Evolutionary conservation across 2,797 vertebrate species (phyloP), one percentile per base, ranked within the genome.

Genomic region (Denticeps clupeoides): DNA sequence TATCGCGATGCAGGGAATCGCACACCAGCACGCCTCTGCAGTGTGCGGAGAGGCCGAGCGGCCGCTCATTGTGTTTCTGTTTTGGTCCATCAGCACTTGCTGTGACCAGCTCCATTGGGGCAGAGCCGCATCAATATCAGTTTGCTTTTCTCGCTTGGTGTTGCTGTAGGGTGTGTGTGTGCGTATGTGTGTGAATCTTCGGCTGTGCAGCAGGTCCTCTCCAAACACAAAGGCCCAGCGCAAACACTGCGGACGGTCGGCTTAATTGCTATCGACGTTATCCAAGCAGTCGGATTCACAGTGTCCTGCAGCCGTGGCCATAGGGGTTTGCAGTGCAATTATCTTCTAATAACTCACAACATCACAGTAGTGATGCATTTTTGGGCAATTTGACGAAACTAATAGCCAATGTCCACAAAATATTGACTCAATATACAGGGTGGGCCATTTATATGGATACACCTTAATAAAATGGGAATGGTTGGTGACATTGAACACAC

Each of bases 201-300:
- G 49, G 11, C n/a, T 55, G 24, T 31, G n/a, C n/a, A 44, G 22
- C 11, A 4, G 31, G 29, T 29, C 26, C 26, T 47, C 31, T 51
- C 13, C 13, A 45, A 44, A 53, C 23, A 40, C 10, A 5, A 2
- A 18, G 55, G 44, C 8, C 37, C 16, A 42, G 53, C 56, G 56
- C 66, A 67, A 60, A 58, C 23, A 37, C 22, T 5, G 25, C 29
- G n/a, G 38, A 4, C 2, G 2, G 50, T 51, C 19, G 29, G 31
- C 57, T 66, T 73, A 70, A 75, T 76, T 64, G 55, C 63, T 48
- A 70, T 65, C 32, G 64, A 72, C 35, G 50, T 5, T 18, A 35
- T 38, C 55, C 45, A 42, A 44, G 32, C 31, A 44, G 41, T 54
- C 50, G 46, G 64, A 62, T 64, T 65, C 67, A 47, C 33, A 32